A percentile compares a stretch with the other conserved stretches of the same genome.
Evolutionary conservation across 2,797 vertebrate species (phyloP).

Genomic region (Oreonectes daqikongensis): DNA sequence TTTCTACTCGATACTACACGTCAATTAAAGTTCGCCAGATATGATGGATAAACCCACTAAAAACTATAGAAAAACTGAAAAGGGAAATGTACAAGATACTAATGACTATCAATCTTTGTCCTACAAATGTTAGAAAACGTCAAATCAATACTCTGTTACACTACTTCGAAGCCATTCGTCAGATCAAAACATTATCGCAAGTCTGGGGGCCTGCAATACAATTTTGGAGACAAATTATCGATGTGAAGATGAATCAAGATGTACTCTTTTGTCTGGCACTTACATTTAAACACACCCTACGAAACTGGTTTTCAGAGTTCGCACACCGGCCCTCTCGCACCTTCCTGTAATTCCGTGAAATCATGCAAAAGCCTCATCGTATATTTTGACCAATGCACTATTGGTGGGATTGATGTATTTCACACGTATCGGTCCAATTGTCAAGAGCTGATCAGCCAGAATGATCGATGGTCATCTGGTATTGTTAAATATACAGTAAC

Average conservation of each 20-base stretch:
- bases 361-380: neutral
- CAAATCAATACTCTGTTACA: constrained; percentile 27
- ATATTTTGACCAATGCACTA: neutral
- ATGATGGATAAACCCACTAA: constrained; percentile 13
- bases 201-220: constrained; percentile 10
- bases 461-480: neutral
- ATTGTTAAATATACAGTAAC: neutral
- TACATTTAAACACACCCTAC: constrained; percentile 8
- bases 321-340: neutral
- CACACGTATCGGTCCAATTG: neutral
- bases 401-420: constrained; percentile 12
- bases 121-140: constrained; percentile 27
- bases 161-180: neutral
- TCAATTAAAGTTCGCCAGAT: constrained; percentile 37
- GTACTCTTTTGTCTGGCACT: neutral
- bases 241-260: constrained; percentile 25
- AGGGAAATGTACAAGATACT: neutral
- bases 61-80: constrained; percentile 4
- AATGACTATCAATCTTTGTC: constrained; percentile 21
- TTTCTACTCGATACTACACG: constrained; percentile 25
- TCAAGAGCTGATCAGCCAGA: constrained; percentile 49
- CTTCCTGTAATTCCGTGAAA: constrained; percentile 8
- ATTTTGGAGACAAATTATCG: constrained; percentile 8
- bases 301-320: neutral
- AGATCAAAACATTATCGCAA: constrained; percentile 12